phyloP scores from a whole-genome alignment of 1,140 invertebrate species.

The Drosophila nigrodunni region DNA sequence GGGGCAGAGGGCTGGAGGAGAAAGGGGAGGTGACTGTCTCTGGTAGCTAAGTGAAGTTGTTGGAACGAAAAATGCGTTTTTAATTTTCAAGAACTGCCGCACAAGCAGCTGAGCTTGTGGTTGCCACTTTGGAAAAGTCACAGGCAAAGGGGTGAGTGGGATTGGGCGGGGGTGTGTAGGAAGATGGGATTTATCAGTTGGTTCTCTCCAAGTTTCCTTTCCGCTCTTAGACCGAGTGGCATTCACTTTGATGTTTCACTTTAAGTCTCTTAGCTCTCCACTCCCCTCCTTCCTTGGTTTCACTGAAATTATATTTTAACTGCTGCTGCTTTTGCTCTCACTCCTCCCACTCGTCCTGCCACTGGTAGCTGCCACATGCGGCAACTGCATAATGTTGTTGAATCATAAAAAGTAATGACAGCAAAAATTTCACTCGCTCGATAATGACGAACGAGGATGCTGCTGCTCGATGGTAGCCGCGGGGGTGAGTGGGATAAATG shows the following conservation, averaged over 20 bases:
- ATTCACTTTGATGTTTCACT: slow-evolving; percentile 79
- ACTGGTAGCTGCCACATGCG: slow-evolving; percentile 48
- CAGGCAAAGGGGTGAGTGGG: neutral
- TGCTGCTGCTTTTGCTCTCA: slow-evolving; percentile 33
- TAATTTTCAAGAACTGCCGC: slow-evolving; percentile 52
- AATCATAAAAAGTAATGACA: slow-evolving; percentile 79
- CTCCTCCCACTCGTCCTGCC: neutral
- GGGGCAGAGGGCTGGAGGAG: neutral
- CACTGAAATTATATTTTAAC: slow-evolving; percentile 75
- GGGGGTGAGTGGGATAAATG: neutral
- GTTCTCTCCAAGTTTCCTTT: slow-evolving; percentile 16
- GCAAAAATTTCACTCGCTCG: slow-evolving; percentile 58
- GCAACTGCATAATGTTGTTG: slow-evolving; percentile 74
- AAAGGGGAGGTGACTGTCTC: neutral
- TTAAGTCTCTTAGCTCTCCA: slow-evolving; percentile 41
- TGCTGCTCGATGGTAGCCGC: neutral
- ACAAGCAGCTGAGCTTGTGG: slow-evolving; percentile 38
- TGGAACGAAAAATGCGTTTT: slow-evolving; percentile 48
- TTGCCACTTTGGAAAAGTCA: neutral
- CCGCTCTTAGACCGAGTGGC: slow-evolving; percentile 20
- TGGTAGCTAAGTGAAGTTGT: slow-evolving; percentile 34
- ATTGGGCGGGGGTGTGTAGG: too few relatives aligned
- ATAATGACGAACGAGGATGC: slow-evolving; percentile 64
- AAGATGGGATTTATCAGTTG: neutral
- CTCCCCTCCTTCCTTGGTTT: slow-evolving; percentile 33